A percentile compares a stretch with the other conserved stretches of the same genome.
These are phyloP conservation scores for Amblyopsis rosae DNA, from an alignment of 2,113 vertebrate species.

Conservation along the genomic window DNA sequence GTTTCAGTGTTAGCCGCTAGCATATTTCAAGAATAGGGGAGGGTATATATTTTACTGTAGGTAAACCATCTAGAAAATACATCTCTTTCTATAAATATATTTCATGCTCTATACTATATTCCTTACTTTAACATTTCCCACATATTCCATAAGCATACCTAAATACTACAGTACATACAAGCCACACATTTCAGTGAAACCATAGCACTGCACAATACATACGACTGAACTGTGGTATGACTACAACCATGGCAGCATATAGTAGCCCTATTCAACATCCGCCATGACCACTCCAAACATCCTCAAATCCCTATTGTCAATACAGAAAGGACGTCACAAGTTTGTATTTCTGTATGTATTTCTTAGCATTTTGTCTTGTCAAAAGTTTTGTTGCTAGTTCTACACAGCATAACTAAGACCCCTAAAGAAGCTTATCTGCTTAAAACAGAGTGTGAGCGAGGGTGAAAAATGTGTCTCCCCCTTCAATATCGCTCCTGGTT, in stretches of 20 bases:
- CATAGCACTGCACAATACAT: constrained; percentile 7
- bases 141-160: too few relatives aligned
- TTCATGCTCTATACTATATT: too few relatives aligned
- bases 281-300: constrained; percentile 59
- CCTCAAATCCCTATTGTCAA: constrained; percentile 63
- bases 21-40: too few relatives aligned
- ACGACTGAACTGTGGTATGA: constrained; percentile 16
- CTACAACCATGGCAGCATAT: constrained; percentile 30
- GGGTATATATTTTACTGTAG: too few relatives aligned
- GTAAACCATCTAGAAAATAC: too few relatives aligned
- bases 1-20: too few relatives aligned
- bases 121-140: too few relatives aligned
- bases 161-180: too few relatives aligned
- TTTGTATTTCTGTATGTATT: too few relatives aligned
- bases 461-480: constrained; percentile 45
- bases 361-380: constrained; percentile 55
- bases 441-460: constrained; percentile 67
- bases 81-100: too few relatives aligned
- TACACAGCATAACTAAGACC: constrained; percentile 72
- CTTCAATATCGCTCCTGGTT: constrained; percentile 65
- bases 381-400: constrained; percentile 63
- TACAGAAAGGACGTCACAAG: constrained; percentile 51
- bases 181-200: too few relatives aligned
- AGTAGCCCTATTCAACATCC: constrained; percentile 42
- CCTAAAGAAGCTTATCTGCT: constrained; percentile 75